phyloP scores from a whole-genome alignment of 1,140 invertebrate genomes.

The Drosophila carrolli region DNA sequence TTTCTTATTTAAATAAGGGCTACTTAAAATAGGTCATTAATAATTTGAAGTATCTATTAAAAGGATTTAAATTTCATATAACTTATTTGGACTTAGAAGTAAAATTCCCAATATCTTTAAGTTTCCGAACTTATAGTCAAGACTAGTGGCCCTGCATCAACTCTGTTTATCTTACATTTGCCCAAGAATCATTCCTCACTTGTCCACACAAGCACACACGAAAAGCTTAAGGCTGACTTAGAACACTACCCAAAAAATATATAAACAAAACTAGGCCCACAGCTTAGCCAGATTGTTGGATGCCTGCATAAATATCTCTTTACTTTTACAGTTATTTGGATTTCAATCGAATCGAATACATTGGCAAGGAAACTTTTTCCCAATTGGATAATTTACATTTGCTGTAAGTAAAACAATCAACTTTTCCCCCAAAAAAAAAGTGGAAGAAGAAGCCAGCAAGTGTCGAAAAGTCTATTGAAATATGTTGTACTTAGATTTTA shows the following conservation, averaged over 20 bases:
- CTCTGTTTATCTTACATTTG: constrained; percentile 10
- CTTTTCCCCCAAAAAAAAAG: constrained; percentile 13
- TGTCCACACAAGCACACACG: constrained; percentile 10
- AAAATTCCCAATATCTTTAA: background rate
- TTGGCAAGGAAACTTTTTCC: constrained; percentile 84
- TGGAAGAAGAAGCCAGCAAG: constrained; percentile 43
- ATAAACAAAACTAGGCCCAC: constrained; percentile 10
- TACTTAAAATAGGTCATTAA: no score
- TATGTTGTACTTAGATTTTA: constrained; percentile 83
- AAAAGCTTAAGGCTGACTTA: constrained; percentile 3
- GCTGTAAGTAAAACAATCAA: constrained; percentile 84
- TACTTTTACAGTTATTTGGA: constrained; percentile 84
- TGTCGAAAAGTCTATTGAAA: constrained; percentile 83
- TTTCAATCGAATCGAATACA: constrained; percentile 84
- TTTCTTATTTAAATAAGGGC: no score
- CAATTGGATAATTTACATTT: constrained; percentile 84
- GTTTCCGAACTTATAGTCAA: background rate
- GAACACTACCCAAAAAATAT: constrained; percentile 4
- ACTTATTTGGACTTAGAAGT: no score
- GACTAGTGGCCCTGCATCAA: background rate
- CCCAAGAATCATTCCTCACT: constrained; percentile 16
- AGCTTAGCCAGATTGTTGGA: constrained; percentile 30
- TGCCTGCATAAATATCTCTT: constrained; percentile 51
- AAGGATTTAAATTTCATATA: no score
- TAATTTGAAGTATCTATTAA: no score